Evolutionary conservation across 2,888 invertebrate genomes (phyloP).

Genomic region (Quadroppia sp.): DNA sequence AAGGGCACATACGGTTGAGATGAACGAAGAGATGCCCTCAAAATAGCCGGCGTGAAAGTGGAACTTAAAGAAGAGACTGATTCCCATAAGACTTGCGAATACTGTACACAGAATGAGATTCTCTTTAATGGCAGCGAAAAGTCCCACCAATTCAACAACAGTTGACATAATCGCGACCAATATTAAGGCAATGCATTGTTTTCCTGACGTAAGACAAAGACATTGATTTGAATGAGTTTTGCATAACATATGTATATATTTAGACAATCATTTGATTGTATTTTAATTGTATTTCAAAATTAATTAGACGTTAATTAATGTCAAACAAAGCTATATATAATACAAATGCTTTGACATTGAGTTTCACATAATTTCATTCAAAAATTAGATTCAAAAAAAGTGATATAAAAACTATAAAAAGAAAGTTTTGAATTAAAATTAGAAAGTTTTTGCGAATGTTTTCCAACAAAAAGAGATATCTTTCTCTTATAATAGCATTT

Average conservation of each 20-base stretch:
- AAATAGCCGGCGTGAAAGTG: constrained; percentile 10
- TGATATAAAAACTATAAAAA: too few species aligned
- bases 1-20: constrained; percentile 8
- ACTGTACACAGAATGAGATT: constrained; percentile 19
- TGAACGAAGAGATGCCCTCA: constrained; percentile 23
- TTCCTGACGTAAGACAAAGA: neutral
- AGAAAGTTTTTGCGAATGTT: too few species aligned
- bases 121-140: constrained; percentile 26
- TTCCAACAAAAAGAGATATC: too few species aligned
- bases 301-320: too few species aligned
- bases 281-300: too few species aligned
- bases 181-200: constrained; percentile 21
- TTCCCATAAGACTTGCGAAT: constrained; percentile 12
- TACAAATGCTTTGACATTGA: too few species aligned
- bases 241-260: neutral
- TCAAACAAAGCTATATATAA: too few species aligned
- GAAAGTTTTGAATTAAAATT: too few species aligned
- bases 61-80: constrained; percentile 25
- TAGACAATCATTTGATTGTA: neutral
- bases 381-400: too few species aligned
- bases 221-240: neutral
- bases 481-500: too few species aligned
- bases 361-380: too few species aligned
- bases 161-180: constrained; percentile 1
- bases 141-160: constrained; percentile 14